Percentiles rank a stretch among this genome's conserved stretches.
Conservation (phyloP, 2,113 vertebrate genomes). For the Puma concolor region DNA sequence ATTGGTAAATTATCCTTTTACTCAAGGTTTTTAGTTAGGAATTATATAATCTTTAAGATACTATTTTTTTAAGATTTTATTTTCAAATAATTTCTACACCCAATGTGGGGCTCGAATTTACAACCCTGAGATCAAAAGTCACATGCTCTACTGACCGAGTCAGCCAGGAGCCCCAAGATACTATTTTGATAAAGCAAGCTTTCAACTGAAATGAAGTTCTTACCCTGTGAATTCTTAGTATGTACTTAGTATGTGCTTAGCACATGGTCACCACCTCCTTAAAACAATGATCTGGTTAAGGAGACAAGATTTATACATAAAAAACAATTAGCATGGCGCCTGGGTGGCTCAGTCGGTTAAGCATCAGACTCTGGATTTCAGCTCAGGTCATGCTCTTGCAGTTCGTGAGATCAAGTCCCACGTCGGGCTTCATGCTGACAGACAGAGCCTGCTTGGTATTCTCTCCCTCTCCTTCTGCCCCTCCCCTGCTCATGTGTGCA, state of each 20-base stretch:
- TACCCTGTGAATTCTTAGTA: not conserved
- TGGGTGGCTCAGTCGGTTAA: too few relatives aligned
- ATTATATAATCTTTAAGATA: not conserved
- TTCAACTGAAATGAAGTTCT: not conserved
- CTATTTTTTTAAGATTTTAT: not conserved
- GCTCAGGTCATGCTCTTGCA: too few relatives aligned
- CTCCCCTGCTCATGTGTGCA: too few relatives aligned
- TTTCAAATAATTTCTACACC: too few relatives aligned
- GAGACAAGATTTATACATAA: not conserved
- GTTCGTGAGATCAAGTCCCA: too few relatives aligned
- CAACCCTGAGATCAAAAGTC: too few relatives aligned
- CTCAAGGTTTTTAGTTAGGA: not conserved
- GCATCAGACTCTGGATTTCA: too few relatives aligned
- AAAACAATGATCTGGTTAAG: not conserved
- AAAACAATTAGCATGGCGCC: not conserved
- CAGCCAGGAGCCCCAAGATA: not conserved
- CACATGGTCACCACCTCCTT: not conserved
- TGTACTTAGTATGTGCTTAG: not conserved
- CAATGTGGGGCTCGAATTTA: too few relatives aligned
- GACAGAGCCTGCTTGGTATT: too few relatives aligned
- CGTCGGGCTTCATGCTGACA: too few relatives aligned
- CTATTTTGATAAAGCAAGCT: not conserved
- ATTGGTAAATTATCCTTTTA: slow-evolving; percentile 4
- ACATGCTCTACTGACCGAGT: too few relatives aligned
- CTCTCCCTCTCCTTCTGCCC: too few relatives aligned